Evolutionary conservation across 2,113 vertebrate genomes (phyloP).

Genomic region (Catharus minimus): DNA sequence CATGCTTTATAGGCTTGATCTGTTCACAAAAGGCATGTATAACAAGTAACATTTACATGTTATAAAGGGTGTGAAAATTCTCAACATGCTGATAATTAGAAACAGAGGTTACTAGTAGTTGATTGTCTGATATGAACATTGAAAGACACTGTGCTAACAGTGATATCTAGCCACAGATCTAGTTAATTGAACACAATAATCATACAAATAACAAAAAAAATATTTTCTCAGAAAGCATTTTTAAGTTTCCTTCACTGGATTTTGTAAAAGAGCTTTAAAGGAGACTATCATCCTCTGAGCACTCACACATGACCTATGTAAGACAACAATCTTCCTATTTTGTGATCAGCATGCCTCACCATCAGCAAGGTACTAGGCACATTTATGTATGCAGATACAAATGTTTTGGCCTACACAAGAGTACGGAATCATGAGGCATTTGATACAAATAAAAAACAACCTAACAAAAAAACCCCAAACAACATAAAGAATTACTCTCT

Average conservation of each 20-base stretch:
- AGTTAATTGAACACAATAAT: neutral
- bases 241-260: neutral
- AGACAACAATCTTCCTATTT: neutral
- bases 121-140: neutral
- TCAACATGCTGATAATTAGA: constrained; percentile 7
- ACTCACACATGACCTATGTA: neutral
- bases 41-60: neutral
- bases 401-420: neutral
- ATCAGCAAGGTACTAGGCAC: neutral
- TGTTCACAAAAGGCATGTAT: neutral
- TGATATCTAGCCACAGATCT: neutral
- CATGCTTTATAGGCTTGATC: neutral
- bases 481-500: neutral
- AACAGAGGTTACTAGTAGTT: neutral
- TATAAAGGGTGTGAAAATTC: neutral
- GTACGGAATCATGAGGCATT: neutral
- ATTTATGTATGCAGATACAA: neutral
- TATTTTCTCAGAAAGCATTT: neutral
- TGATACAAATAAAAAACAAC: neutral
- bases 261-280: neutral
- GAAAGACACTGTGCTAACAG: neutral
- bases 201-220: neutral
- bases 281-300: neutral
- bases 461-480: neutral
- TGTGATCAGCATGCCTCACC: neutral